Evolutionary conservation across 2,113 vertebrate genomes (phyloP), one percentile per base, ranked within the genome.

Genomic region (Anolis sagrei): DNA sequence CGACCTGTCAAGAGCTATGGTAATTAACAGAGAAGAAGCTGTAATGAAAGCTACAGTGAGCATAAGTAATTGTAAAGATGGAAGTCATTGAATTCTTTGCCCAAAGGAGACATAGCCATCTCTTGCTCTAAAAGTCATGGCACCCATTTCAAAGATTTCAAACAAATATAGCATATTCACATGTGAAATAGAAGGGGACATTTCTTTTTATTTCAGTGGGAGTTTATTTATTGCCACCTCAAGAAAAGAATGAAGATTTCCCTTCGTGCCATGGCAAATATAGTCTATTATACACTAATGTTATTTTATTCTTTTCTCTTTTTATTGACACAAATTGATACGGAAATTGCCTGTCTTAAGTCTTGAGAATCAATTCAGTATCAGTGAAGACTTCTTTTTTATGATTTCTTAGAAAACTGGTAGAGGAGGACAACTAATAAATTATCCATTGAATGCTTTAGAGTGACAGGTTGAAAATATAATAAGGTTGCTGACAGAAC

Each of bases 271-370:
- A 86, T 19, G 85, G 62, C 2, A 81, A 78, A n/a, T 78, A 66
- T 36, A 61, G 11, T 84, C 18, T 85, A 74, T 84, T 93, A 77
- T 89, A 76, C 85, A 69, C 85, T 66, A 85, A 13, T 86, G 29
- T 82, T 79, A 91, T 87, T 88, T 86, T 21, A 44, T 48, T 89
- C 85, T 89, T 80, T 91, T 4, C 32, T 86, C 76, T 90, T 62
- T 75, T 8, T 92, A 92, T 54, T 89, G 68, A 79, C 82, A 39
- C 70, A 93, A 87, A 93, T 86, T 89, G 70, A 51, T 58, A 86
- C 89, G 34, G 88, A 93, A 93, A 88, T 79, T 83, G 68, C n/a
- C 51, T 91, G 61, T 11, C 84, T 69, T 88, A 84, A 89, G 1
- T 44, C 29, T 73, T 76, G 83, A 58, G 25, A 92, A 86, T 89